A percentile compares a stretch with the other conserved stretches of the same genome.
Evolutionary conservation across 2,797 vertebrate genomes (phyloP).

Genomic region (Merluccius polli): DNA sequence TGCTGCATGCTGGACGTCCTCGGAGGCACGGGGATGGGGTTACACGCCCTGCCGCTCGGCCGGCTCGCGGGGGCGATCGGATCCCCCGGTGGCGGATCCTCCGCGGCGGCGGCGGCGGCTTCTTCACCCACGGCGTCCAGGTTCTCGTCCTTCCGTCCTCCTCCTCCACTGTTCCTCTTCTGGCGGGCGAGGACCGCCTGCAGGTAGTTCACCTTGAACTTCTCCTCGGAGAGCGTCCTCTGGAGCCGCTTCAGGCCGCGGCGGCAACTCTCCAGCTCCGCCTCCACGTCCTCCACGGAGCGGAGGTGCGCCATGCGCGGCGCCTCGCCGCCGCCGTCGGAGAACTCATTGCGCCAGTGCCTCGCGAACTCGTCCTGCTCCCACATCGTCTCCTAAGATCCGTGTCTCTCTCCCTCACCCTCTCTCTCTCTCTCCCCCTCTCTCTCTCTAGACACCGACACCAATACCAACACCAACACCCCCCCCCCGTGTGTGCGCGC

Average conservation of each 20-base stretch:
- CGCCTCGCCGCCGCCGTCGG: slow-evolving; percentile 78
- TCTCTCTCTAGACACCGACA: too few relatives aligned
- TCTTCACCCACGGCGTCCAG: too few relatives aligned
- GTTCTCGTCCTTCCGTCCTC: slow-evolving; percentile 52
- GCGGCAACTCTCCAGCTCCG: slow-evolving; percentile 82
- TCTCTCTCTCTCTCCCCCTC: too few relatives aligned
- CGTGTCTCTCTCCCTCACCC: too few relatives aligned
- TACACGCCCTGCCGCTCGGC: slow-evolving; percentile 48
- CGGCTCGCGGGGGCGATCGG: slow-evolving; percentile 50
- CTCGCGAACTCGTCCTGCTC: slow-evolving; percentile 84
- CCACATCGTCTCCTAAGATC: slow-evolving; percentile 85
- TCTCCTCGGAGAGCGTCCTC: slow-evolving; percentile 85
- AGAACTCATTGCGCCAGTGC: slow-evolving; percentile 89
- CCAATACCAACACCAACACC: too few relatives aligned
- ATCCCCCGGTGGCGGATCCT: not conserved
- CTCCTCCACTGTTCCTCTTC: slow-evolving; percentile 43
- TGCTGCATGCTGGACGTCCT: slow-evolving; percentile 39
- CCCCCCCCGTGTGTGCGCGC: too few relatives aligned
- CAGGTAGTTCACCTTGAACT: slow-evolving; percentile 90
- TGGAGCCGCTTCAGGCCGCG: slow-evolving; percentile 79
- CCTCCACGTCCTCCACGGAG: slow-evolving; percentile 79
- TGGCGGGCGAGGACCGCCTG: slow-evolving; percentile 78
- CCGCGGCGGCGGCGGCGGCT: too few relatives aligned
- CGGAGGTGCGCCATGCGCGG: slow-evolving; percentile 78
- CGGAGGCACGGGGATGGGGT: slow-evolving; percentile 65